Evolutionary conservation across 2,113 vertebrate genomes (phyloP).

Genomic region (Pseudonaja textilis): DNA sequence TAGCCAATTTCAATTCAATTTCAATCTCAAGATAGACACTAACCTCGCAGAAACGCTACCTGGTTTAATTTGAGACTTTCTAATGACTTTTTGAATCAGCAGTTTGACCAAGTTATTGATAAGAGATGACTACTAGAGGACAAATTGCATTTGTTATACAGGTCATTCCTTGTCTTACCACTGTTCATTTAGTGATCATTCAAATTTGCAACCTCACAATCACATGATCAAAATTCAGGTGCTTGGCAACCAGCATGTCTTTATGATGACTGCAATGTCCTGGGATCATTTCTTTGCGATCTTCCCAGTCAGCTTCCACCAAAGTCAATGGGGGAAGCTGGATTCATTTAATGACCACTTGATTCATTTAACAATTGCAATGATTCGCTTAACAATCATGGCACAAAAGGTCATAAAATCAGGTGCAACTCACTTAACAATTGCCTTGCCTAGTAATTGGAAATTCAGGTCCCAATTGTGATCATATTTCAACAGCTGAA

Average conservation of each 20-base stretch:
- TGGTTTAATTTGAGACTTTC: neutral
- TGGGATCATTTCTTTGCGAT: neutral
- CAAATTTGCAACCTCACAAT: neutral
- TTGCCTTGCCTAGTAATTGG: neutral
- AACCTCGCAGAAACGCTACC: neutral
- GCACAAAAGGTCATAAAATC: neutral
- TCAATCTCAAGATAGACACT: neutral
- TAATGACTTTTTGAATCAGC: neutral
- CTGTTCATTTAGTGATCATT: neutral
- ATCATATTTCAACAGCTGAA: neutral
- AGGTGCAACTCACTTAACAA: neutral
- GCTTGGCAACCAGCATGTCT: neutral
- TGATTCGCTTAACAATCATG: neutral
- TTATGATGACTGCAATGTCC: neutral
- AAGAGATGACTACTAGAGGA: constrained; percentile 26
- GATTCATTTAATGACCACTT: neutral
- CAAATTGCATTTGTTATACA: neutral
- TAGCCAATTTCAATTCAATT: neutral
- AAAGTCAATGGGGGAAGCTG: neutral
- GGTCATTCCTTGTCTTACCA: neutral
- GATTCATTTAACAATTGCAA: neutral
- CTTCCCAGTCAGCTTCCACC: neutral
- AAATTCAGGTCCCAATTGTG: neutral
- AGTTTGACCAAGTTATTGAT: constrained; percentile 2
- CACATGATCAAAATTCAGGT: neutral